Base-by-base conservation (phyloP, 2,113 vertebrate genomes). In the Dryoscopus gambensis region DNA sequence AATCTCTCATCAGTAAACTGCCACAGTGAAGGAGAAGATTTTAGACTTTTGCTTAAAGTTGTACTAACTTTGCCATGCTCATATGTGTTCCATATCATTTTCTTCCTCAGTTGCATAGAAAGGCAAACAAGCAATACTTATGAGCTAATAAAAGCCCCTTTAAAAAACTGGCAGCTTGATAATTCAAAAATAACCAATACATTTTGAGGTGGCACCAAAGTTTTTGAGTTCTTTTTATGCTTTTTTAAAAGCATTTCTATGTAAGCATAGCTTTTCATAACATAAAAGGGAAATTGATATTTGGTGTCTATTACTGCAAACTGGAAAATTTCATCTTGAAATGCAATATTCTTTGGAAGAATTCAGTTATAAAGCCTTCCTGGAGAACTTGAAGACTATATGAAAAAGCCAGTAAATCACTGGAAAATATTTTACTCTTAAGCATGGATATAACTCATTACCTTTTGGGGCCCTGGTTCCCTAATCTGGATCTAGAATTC, bases 1-100 rank as follows among this genome's bases (percentile, higher is more conserved):
- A 90, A 95, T 97, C 76, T 71, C 89, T 97, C 95, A 97, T 95
- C 91, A 96, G 75, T 63, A 89, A 86, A 60, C 71, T 97, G 86
- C 95, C 87, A 89, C 35, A 8, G 46, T n/a, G 21, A 69, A 85
- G 67, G 80, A 90, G 56, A 74, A 17, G 33, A 47, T 70, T 71
- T 85, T 55, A 80, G 76, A 31, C 42, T 81, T 39, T 68, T 49
- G 11, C 60, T 56, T 73, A 59, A 78, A 87, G 31, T 67, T 75
- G 33, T 69, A 53, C 52, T 40, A 22, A 46, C 37, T 42, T 12
- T 64, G 28, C 28, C 42, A 30, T 40, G 33, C 55, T 92, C 55
- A 89, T 67, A 6, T 33, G 28, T 68, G 30, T 44, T 68, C 53
- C 86, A 3, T 47, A 2, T 25, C 30, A 55, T 55, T 78, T 59